phyloP scores from a whole-genome alignment of 35 echinoderm and acorn worm genomes.

The Ophiothrix spiculata region DNA sequence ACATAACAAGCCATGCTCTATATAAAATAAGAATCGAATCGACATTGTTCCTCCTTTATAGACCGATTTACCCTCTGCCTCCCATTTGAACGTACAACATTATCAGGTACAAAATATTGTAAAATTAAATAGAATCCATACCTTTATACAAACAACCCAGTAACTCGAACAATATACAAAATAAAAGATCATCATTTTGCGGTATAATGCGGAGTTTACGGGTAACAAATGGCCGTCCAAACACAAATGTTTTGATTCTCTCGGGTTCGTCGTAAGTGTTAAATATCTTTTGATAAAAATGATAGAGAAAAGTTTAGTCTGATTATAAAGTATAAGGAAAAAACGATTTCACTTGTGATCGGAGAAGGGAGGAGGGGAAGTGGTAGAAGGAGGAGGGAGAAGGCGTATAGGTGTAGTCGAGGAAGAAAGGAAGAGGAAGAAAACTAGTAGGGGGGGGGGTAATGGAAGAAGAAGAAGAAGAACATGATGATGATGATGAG shows the following conservation, averaged over 20 bases:
- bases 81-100: neutral
- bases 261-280: neutral
- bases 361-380: too few species aligned
- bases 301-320: neutral
- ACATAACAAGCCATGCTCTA: neutral
- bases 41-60: neutral
- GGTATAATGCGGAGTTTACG: neutral
- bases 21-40: neutral
- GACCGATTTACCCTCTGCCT: neutral
- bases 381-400: too few species aligned
- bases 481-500: too few species aligned
- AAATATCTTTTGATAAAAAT: neutral
- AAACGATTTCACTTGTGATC: too few species aligned
- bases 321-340: too few species aligned
- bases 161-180: neutral
- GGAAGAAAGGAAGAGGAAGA: too few species aligned
- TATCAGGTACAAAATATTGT: neutral
- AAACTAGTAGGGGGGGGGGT: too few species aligned
- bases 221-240: neutral
- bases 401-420: too few species aligned
- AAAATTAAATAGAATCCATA: neutral
- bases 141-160: neutral
- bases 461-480: too few species aligned
- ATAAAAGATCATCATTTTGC: neutral
- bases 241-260: neutral